A percentile compares a stretch with the other conserved stretches of the same genome.
phyloP scores from a whole-genome alignment of 1,140 invertebrate species.

The Choristoneura fumiferana region DNA sequence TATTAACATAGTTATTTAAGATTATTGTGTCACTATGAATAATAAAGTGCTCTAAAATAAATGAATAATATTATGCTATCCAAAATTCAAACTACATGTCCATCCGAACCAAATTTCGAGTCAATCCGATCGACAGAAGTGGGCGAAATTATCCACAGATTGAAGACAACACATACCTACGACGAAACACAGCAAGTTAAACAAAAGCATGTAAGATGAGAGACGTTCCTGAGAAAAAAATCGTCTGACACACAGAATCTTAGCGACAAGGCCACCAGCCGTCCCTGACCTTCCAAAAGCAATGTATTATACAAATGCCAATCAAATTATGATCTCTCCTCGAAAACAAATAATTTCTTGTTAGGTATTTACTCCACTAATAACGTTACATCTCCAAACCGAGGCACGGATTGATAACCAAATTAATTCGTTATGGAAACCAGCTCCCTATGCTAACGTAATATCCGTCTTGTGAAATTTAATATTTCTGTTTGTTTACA shows the following conservation, averaged over 20 bases:
- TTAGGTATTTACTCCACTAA: background rate
- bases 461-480: conserved; percentile 5
- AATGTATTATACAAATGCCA: background rate
- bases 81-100: too few relatives aligned
- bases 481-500: conserved; percentile 19
- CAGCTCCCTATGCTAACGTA: background rate
- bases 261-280: background rate
- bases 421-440: background rate
- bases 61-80: too few relatives aligned
- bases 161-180: too few relatives aligned
- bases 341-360: background rate
- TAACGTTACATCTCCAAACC: background rate
- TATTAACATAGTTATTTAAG: too few relatives aligned
- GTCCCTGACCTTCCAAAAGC: background rate
- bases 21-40: too few relatives aligned
- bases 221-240: background rate
- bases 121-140: too few relatives aligned
- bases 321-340: background rate
- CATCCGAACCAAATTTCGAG: too few relatives aligned
- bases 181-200: too few relatives aligned
- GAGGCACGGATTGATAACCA: conserved; percentile 1
- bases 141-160: too few relatives aligned
- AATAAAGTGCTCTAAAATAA: too few relatives aligned
- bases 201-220: background rate
- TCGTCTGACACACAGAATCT: background rate